Percentiles rank a stretch among this genome's conserved stretches.
These are phyloP conservation scores for Hetaerina titia DNA, from an alignment of 2,888 invertebrate species.

Conservation along the genomic window DNA sequence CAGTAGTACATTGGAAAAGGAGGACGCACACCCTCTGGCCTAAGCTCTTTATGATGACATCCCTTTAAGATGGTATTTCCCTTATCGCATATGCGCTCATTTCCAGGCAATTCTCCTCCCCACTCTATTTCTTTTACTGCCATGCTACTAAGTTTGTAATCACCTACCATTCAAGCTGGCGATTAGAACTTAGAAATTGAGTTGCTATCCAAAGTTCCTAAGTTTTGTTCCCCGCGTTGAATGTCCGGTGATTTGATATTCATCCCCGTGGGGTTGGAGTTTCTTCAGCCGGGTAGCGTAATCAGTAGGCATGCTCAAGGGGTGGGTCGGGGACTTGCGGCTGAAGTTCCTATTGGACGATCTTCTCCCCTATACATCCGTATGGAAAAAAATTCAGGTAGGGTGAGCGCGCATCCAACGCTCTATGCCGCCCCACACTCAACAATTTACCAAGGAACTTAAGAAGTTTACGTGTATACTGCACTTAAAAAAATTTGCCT, in stretches of 20 bases:
- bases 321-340: neutral
- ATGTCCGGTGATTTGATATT: slow-evolving; percentile 35
- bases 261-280: neutral
- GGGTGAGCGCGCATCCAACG: neutral
- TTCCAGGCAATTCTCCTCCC: neutral
- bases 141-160: neutral
- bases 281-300: neutral
- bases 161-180: neutral
- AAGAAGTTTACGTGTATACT: neutral
- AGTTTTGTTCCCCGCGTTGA: neutral
- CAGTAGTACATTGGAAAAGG: no score
- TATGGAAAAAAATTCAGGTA: neutral
- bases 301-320: neutral
- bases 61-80: no score
- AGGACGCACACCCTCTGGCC: no score
- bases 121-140: neutral
- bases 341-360: neutral
- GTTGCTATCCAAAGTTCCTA: neutral
- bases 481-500: no score
- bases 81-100: neutral
- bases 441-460: neutral
- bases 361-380: neutral
- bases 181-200: slow-evolving; percentile 18
- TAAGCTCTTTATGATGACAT: no score
- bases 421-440: neutral